Base-by-base conservation (phyloP, 2,888 invertebrate genomes). In the Drosophila nr. fundita region DNA sequence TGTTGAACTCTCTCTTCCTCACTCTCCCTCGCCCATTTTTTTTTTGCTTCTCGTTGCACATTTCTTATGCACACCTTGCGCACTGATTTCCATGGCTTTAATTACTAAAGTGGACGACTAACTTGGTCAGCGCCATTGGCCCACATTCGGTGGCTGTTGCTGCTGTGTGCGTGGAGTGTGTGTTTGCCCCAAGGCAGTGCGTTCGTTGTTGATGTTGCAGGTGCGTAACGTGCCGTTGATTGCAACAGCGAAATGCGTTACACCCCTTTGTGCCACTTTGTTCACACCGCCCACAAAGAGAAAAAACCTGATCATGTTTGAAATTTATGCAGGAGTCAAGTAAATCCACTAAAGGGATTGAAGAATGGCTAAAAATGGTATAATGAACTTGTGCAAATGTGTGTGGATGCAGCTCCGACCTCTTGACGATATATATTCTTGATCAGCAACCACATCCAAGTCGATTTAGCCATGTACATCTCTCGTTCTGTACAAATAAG, bases 21-120 rank as follows among this genome's bases (percentile, higher is more conserved):
- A 21, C 36, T 27, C 27, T 40, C n/a, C 6, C 36, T 45, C 15
- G 34, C 15, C 45, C 40, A 52, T 13, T 49, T 34, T 59, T 34
- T 59, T 2, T 59, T 5, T 24, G 40, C 40, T 38, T 2, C n/a
- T 15, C 32, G 18, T 32, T 68, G 48, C 50, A 60, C 63, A 75
- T 80, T 65, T 68, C 59, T 70, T 30, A 55, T 75, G 63, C 66
- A 71, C 80, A 71, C 76, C 81, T 73, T 83, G 80, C 80, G 80
- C 77, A 83, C 80, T 81, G 80, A 83, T 81, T 81, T 83, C 71
- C 83, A 80, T 83, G 78, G 63, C 80, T 81, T 81, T 81, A 81
- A 81, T 81, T 81, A 80, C 80, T 52, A 68, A 80, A 83, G 83
- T 77, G 78, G 82, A 58, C 61, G 59, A 69, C 62, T 63, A 69